These are phyloP conservation scores for Andrena bicolor DNA, from an alignment of 2,888 invertebrate genomes.

Conservation along the genomic window DNA sequence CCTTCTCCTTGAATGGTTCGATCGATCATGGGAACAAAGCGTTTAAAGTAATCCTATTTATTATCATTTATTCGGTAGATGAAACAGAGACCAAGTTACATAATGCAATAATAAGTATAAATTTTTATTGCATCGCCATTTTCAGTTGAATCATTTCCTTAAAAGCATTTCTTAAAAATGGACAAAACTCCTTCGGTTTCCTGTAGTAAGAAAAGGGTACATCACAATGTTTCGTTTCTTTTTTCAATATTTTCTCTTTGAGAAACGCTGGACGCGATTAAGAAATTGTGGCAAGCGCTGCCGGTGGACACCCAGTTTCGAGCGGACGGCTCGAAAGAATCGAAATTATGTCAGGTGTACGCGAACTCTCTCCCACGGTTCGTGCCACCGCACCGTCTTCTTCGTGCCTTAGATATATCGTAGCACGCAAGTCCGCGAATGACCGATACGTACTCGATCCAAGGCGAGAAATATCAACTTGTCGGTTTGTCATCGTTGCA, in stretches of 20 bases:
- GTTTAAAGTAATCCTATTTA: too few relatives aligned
- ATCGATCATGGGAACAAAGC: too few relatives aligned
- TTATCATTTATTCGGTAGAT: too few relatives aligned
- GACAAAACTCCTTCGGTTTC: too few relatives aligned
- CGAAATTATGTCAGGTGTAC: constrained; percentile 5
- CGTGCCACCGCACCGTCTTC: constrained; percentile 9
- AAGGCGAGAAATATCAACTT: constrained; percentile 57
- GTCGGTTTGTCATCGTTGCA: constrained; percentile 42
- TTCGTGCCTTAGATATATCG: constrained; percentile 32
- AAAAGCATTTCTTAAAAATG: not conserved
- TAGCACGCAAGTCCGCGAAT: constrained; percentile 58
- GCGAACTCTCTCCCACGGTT: not conserved
- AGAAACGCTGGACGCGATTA: not conserved
- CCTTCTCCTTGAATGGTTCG: too few relatives aligned
- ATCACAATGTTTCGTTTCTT: too few relatives aligned
- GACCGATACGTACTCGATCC: constrained; percentile 35
- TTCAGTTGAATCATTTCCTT: not conserved
- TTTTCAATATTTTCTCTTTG: not conserved
- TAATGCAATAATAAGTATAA: too few relatives aligned
- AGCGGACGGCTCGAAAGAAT: constrained; percentile 10
- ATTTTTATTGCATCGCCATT: too few relatives aligned
- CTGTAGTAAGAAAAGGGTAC: too few relatives aligned
- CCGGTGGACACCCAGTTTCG: not conserved
- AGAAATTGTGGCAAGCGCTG: not conserved
- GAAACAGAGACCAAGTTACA: too few relatives aligned